phyloP scores from a whole-genome alignment of 2,797 vertebrate species.

The Spea hammondii region DNA sequence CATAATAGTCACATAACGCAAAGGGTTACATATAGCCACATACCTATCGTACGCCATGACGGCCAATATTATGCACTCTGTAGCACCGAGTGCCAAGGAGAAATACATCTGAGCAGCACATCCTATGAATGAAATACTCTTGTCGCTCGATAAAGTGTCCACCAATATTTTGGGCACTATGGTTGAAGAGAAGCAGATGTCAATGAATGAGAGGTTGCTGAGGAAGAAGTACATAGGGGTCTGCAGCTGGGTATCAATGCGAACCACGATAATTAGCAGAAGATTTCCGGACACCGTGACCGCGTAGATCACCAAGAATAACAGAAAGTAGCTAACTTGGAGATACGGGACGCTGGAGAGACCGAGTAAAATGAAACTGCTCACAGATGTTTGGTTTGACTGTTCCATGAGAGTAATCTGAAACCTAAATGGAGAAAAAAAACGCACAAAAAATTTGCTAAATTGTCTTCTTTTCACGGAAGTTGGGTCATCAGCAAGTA shows the following conservation, averaged over 20 bases:
- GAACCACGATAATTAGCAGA: conserved; percentile 33
- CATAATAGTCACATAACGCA: conserved; percentile 22
- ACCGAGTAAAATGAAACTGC: conserved; percentile 34
- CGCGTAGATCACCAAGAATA: conserved; percentile 28
- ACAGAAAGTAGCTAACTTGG: conserved; percentile 31
- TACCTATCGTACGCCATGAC: conserved; percentile 29
- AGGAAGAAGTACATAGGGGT: conserved; percentile 24
- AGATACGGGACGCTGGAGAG: conserved; percentile 28
- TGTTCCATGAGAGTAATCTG: conserved; percentile 5
- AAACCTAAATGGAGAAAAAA: neutral
- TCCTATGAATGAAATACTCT: conserved; percentile 21
- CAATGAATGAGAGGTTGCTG: conserved; percentile 16
- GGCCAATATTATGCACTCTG: conserved; percentile 19
- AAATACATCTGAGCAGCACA: conserved; percentile 31
- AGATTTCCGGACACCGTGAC: conserved; percentile 34
- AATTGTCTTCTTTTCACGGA: too few relatives aligned
- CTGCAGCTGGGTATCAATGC: conserved; percentile 3
- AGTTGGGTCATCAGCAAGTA: too few relatives aligned
- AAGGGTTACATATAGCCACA: conserved; percentile 19
- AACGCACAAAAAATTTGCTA: too few relatives aligned
- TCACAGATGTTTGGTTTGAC: conserved; percentile 16
- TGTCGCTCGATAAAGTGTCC: conserved; percentile 2
- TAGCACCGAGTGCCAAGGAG: conserved; percentile 2
- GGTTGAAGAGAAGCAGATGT: conserved; percentile 21
- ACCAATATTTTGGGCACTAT: conserved; percentile 4